phyloP scores from a whole-genome alignment of 2,113 vertebrate species.

The Paramisgurnus dabryanus region DNA sequence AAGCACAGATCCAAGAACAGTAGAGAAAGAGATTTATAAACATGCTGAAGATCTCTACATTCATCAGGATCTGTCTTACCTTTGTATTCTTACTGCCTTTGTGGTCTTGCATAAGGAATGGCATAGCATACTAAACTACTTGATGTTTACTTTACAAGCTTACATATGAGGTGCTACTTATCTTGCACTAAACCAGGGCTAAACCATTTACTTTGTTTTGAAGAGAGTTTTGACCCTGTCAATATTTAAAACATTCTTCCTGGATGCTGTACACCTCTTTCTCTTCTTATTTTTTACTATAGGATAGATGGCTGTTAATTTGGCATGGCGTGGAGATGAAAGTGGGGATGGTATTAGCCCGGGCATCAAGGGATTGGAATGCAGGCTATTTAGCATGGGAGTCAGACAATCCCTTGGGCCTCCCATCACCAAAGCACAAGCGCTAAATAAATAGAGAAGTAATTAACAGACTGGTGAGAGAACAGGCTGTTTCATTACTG shows the following conservation, averaged over 20 bases:
- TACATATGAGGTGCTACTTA: no score
- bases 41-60: neutral
- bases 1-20: slow-evolving; percentile 26
- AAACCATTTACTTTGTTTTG: no score
- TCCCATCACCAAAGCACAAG: slow-evolving; percentile 71
- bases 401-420: slow-evolving; percentile 79
- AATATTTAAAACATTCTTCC: slow-evolving; percentile 25
- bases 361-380: slow-evolving; percentile 80
- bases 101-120: neutral
- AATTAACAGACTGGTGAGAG: slow-evolving; percentile 79
- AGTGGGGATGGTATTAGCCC: slow-evolving; percentile 71
- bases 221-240: no score
- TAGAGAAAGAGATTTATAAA: neutral
- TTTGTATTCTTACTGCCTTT: neutral
- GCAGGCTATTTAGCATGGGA: slow-evolving; percentile 75
- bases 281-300: slow-evolving; percentile 26
- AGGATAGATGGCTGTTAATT: slow-evolving; percentile 68
- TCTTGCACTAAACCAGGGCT: no score
- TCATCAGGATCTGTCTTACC: neutral
- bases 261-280: neutral
- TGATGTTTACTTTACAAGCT: no score
- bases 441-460: slow-evolving; percentile 85
- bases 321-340: slow-evolving; percentile 69
- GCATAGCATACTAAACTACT: neutral
- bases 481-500: slow-evolving; percentile 76